A percentile compares a stretch with the other conserved stretches of the same genome.
Conservation (phyloP, 2,797 vertebrate species). For the Sebastes reedi region DNA sequence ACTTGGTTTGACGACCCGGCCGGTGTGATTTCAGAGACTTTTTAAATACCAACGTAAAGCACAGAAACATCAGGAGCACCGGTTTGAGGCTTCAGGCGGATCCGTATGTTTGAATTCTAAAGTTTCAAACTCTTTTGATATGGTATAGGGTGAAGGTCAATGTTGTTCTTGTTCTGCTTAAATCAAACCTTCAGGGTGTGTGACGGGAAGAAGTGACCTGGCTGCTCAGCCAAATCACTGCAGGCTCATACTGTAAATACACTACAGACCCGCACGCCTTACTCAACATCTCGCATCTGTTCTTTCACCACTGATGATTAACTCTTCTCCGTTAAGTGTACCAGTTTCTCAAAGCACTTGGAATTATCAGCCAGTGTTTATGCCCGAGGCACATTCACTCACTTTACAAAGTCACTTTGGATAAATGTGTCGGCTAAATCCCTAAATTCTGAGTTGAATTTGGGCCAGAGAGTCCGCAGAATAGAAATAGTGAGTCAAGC, state of each 20-base stretch:
- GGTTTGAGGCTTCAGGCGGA: neutral
- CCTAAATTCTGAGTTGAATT: conserved; percentile 7
- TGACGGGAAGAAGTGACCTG: neutral
- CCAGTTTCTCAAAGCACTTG: neutral
- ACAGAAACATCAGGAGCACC: neutral
- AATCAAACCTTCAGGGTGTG: conserved; percentile 14
- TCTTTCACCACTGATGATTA: conserved; percentile 1
- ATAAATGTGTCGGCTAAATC: conserved; percentile 4
- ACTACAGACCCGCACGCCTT: neutral
- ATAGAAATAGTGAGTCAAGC: neutral
- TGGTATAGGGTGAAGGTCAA: neutral
- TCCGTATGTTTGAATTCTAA: neutral
- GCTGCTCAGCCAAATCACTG: conserved; percentile 12
- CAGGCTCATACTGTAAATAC: conserved; percentile 5
- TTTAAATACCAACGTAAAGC: neutral
- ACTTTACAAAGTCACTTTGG: conserved; percentile 11
- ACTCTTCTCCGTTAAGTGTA: conserved; percentile 8
- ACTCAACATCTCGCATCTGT: conserved; percentile 1
- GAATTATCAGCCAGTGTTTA: neutral
- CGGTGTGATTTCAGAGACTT: neutral
- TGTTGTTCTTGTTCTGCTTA: neutral
- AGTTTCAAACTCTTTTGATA: neutral
- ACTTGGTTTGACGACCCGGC: neutral
- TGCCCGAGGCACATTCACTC: neutral
- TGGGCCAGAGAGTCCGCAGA: neutral